These are phyloP conservation scores for Drosophila malerkotliana DNA, from an alignment of 1,140 invertebrate genomes.

Conservation along the genomic window DNA sequence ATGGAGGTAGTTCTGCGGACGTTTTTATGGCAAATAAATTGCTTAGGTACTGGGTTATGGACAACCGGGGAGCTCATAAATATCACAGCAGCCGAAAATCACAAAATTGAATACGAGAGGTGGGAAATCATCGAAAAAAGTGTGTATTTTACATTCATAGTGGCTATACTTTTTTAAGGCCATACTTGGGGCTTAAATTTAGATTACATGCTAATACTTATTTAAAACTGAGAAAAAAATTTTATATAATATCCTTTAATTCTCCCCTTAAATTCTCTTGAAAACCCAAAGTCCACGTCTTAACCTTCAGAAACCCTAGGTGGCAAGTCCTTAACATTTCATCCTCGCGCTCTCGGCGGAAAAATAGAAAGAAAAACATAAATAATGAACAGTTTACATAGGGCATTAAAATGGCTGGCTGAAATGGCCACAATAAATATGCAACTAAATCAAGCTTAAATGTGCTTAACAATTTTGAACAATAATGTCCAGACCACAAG, in stretches of 20 bases:
- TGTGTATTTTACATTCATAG: neutral
- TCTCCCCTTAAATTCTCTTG: neutral
- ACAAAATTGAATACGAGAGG: conserved; percentile 4
- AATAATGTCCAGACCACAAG: conserved; percentile 77
- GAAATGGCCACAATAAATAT: conserved; percentile 71
- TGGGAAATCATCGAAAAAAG: conserved; percentile 3
- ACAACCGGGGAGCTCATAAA: conserved; percentile 34
- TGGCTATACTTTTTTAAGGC: neutral
- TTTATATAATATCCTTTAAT: neutral
- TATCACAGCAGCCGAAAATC: neutral
- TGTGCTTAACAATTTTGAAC: conserved; percentile 82
- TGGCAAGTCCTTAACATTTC: conserved; percentile 1
- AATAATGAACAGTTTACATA: conserved; percentile 67
- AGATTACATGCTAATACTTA: no score
- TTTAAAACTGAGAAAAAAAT: no score
- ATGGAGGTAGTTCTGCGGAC: conserved; percentile 59
- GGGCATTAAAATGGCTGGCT: conserved; percentile 67
- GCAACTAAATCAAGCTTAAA: conserved; percentile 81
- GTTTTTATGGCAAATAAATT: conserved; percentile 68
- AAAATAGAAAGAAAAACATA: conserved; percentile 23
- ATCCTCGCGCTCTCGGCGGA: neutral
- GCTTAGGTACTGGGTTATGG: conserved; percentile 47
- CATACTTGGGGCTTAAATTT: neutral
- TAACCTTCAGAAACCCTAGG: neutral
- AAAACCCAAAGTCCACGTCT: no score